Evolutionary conservation across 2,888 invertebrate genomes (phyloP), one percentile per base, ranked within the genome.

Genomic region (Agapostemon virescens): DNA sequence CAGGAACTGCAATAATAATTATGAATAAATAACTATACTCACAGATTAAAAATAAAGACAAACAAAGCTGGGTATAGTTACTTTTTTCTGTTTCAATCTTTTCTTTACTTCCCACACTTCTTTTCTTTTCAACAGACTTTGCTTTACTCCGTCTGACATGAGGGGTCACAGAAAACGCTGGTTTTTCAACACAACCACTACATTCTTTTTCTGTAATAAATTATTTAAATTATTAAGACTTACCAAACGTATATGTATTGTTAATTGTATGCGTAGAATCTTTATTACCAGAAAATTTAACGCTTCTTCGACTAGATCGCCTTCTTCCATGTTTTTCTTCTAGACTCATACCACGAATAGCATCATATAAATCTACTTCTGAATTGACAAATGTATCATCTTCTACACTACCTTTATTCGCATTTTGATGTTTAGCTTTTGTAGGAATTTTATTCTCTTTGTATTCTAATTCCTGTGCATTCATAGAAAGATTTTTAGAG

Each of bases 261-360:
- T 42, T 26, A 40, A 38, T 7, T 40, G 38, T 26, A 13, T 45
- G 20, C 64, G 23, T 33, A 23, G 13, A 64, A 58, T 38, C 23
- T 4, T 38, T 17, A n/a, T 40, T 83, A 86, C 88, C 85, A 75
- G 78, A 75, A 72, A 89, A 88, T 66, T 82, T 84, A 9, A 86
- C 85, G 58, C 87, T 88, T 42, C 30, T 71, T 74, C 82, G 88
- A 38, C 87, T 84, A 7, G 87, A 88, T 74, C 78, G 83, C 52
- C 87, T 78, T 4, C 49, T 77, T 5, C 69, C 58, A 30, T 7
- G 23, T 30, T 49, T 79, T 3, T 68, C 72, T 42, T 30, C 30
- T 58, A 70, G 49, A 23, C 55, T 55, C 17, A 15, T 58, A 5
- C 69, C 45, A 30, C 40, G 17, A 1, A 55, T n/a, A 7, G 23